phyloP scores from a whole-genome alignment of 2,113 vertebrate genomes.

The Ifrita kowaldi region DNA sequence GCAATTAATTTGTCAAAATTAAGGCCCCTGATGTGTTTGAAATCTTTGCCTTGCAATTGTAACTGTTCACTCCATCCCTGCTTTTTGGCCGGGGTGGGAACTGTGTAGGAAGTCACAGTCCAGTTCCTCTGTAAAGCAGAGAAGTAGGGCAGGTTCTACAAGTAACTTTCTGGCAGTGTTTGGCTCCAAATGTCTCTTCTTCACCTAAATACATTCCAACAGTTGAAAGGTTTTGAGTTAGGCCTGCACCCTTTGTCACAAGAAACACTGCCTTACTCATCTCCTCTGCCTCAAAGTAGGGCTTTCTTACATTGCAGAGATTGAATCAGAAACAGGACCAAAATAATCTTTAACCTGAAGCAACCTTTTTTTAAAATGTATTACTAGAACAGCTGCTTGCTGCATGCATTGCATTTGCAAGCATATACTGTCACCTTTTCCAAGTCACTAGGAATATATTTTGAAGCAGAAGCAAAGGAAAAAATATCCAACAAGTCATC shows the following conservation, averaged over 20 bases:
- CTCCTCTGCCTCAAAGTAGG: background rate
- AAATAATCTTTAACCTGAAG: background rate
- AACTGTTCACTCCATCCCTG: background rate
- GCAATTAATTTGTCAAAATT: background rate
- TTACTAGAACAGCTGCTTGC: background rate
- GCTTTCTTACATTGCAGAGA: background rate
- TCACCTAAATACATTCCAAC: background rate
- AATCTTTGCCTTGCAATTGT: background rate
- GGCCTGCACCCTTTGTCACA: background rate
- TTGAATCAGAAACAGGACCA: background rate
- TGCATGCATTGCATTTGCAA: background rate
- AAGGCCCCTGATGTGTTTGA: background rate
- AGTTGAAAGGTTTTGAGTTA: background rate
- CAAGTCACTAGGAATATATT: background rate
- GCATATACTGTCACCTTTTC: background rate
- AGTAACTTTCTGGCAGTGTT: background rate
- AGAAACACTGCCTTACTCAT: background rate
- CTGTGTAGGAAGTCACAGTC: background rate
- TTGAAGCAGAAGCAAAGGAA: background rate
- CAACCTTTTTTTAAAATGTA: background rate
- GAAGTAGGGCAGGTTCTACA: background rate
- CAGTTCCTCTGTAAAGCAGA: background rate
- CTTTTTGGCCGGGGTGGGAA: background rate
- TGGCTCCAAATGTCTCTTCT: background rate
- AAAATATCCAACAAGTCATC: background rate